phyloP scores from a whole-genome alignment of 2,888 invertebrate genomes.

The Ennomos fuscantarius region DNA sequence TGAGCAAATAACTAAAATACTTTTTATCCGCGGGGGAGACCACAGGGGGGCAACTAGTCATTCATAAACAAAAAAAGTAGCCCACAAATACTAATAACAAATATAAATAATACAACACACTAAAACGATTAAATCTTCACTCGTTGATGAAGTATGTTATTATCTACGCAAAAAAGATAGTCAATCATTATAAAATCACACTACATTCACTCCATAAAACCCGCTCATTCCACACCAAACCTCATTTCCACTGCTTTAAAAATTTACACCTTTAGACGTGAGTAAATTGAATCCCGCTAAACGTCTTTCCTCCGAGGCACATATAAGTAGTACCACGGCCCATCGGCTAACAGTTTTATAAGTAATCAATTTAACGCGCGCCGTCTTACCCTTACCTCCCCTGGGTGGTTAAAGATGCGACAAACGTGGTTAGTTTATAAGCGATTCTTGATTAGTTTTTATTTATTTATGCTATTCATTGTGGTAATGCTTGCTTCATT shows the following conservation, averaged over 20 bases:
- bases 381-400: constrained; percentile 56
- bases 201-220: constrained; percentile 22
- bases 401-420: constrained; percentile 21
- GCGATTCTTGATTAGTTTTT: constrained; percentile 14
- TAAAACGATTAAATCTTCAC: too few relatives aligned
- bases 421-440: constrained; percentile 18
- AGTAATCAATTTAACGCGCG: constrained; percentile 74
- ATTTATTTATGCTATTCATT: not conserved
- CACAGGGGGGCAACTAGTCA: too few relatives aligned
- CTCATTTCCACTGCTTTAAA: constrained; percentile 53
- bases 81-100: too few relatives aligned
- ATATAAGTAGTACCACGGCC: constrained; percentile 67
- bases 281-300: constrained; percentile 66
- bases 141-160: too few relatives aligned
- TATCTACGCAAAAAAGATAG: too few relatives aligned
- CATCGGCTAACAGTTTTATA: constrained; percentile 73
- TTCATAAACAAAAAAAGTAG: too few relatives aligned
- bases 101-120: too few relatives aligned
- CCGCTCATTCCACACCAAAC: constrained; percentile 30
- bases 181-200: too few relatives aligned
- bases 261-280: constrained; percentile 53
- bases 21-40: too few relatives aligned
- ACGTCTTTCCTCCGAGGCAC: constrained; percentile 58
- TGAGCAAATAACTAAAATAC: too few relatives aligned
- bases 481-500: too few relatives aligned